A percentile compares a stretch with the other conserved stretches of the same genome.
Conservation (phyloP, 2,113 vertebrate genomes). For the Gambusia affinis region DNA sequence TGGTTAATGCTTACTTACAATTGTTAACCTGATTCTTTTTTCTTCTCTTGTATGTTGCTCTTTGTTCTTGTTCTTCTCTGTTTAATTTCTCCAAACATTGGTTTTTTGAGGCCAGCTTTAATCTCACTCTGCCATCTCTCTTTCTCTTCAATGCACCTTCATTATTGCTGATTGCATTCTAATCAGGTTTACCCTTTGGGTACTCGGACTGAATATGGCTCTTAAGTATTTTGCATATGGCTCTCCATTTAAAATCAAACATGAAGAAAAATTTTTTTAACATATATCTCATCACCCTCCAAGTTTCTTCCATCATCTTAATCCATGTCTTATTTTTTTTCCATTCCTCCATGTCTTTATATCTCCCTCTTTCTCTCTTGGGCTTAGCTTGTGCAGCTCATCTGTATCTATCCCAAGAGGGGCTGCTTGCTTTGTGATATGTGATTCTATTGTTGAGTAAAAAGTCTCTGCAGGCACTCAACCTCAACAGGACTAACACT, state of each 20-base stretch:
- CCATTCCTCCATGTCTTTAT: slow-evolving; percentile 3
- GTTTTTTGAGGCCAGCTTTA: slow-evolving; percentile 22
- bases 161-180: slow-evolving; percentile 40
- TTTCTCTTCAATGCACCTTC: slow-evolving; percentile 20
- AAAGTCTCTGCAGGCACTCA: slow-evolving; percentile 19
- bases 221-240: neutral
- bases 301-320: neutral
- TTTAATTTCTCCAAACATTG: slow-evolving; percentile 28
- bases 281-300: neutral
- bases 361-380: slow-evolving; percentile 5
- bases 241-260: neutral
- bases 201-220: slow-evolving; percentile 5
- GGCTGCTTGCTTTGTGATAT: slow-evolving; percentile 28
- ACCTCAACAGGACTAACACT: slow-evolving; percentile 18
- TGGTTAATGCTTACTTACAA: slow-evolving; percentile 39
- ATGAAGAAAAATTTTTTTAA: neutral
- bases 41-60: slow-evolving; percentile 39
- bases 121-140: neutral
- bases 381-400: slow-evolving; percentile 13
- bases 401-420: slow-evolving; percentile 20
- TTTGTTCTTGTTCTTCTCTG: slow-evolving; percentile 32
- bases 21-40: slow-evolving; percentile 36
- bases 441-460: slow-evolving; percentile 24
- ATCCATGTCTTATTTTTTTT: neutral
- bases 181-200: slow-evolving; percentile 56